These are phyloP conservation scores for Lepidothrix coronata DNA, from an alignment of 2,113 vertebrate genomes.

Conservation along the genomic window DNA sequence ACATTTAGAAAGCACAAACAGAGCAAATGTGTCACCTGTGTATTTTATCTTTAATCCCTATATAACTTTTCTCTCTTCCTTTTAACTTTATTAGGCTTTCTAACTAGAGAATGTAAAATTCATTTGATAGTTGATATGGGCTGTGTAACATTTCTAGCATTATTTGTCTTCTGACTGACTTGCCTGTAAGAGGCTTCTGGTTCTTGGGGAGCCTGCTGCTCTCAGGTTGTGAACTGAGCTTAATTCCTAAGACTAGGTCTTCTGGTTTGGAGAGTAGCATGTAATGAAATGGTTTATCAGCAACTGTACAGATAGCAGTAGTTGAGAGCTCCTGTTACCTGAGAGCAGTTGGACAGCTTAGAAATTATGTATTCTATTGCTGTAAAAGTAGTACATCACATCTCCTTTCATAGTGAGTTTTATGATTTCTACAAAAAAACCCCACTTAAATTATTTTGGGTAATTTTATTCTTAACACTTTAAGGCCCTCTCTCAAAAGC, in stretches of 20 bases:
- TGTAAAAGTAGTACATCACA: not conserved
- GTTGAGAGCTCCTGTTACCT: not conserved
- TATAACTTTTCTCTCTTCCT: not conserved
- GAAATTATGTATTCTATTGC: not conserved
- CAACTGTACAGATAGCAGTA: not conserved
- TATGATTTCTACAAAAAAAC: not conserved
- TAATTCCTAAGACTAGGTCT: not conserved
- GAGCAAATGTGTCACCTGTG: conserved; percentile 55
- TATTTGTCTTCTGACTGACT: not conserved
- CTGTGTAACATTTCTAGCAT: not conserved
- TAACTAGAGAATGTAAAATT: not conserved
- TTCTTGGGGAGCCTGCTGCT: not conserved
- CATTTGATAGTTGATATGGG: not conserved
- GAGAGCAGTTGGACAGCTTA: not conserved
- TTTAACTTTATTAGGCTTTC: not conserved
- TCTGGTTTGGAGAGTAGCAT: not conserved
- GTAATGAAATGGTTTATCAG: not conserved
- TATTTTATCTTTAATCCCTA: not conserved
- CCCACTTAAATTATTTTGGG: not conserved
- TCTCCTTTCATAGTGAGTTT: not conserved
- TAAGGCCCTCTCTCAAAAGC: not conserved
- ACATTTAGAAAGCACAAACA: conserved; percentile 56
- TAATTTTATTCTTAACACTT: not conserved
- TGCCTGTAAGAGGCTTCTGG: not conserved
- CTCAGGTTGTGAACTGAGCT: not conserved